A percentile compares a stretch with the other conserved stretches of the same genome.
phyloP scores from a whole-genome alignment of 2,797 vertebrate genomes.

The Lepilemur septentrionalis region DNA sequence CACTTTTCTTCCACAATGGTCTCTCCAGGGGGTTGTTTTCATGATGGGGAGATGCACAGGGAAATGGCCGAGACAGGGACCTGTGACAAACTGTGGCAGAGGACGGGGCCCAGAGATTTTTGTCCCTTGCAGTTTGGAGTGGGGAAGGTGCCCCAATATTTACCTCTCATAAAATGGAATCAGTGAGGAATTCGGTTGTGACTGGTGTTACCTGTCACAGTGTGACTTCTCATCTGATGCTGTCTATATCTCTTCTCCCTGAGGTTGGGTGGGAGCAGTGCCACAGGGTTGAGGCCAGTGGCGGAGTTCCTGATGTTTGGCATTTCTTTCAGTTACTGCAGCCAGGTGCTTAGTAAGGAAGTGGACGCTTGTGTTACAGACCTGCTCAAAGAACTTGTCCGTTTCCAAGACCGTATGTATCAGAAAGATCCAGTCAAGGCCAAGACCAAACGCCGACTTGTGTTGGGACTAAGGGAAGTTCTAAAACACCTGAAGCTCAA shows the following conservation, averaged over 20 bases:
- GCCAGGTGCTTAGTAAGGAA: slow-evolving; percentile 96
- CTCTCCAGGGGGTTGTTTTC: not conserved
- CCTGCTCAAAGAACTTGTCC: slow-evolving; percentile 95
- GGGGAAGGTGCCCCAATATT: not conserved
- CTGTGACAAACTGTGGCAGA: accelerated
- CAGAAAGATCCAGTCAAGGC: slow-evolving; percentile 98
- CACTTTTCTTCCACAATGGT: not conserved
- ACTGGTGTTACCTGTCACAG: not conserved
- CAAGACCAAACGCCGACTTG: slow-evolving; percentile 95
- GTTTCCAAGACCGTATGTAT: slow-evolving; percentile 98
- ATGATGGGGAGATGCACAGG: not conserved
- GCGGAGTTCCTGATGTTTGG: not conserved
- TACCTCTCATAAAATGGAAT: not conserved
- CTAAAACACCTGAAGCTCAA: slow-evolving; percentile 95
- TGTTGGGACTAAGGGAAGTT: slow-evolving; percentile 97
- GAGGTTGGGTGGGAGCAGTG: too few species aligned
- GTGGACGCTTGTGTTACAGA: slow-evolving; percentile 94
- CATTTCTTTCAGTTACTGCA: slow-evolving; percentile 92
- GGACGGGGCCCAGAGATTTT: not conserved
- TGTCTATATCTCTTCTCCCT: not conserved
- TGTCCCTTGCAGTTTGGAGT: not conserved
- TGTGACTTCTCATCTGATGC: not conserved
- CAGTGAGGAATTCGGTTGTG: not conserved
- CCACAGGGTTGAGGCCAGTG: not conserved
- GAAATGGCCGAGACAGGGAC: not conserved